Conservation (phyloP, 2,113 vertebrate genomes). For the Piliocolobus tephrosceles region DNA sequence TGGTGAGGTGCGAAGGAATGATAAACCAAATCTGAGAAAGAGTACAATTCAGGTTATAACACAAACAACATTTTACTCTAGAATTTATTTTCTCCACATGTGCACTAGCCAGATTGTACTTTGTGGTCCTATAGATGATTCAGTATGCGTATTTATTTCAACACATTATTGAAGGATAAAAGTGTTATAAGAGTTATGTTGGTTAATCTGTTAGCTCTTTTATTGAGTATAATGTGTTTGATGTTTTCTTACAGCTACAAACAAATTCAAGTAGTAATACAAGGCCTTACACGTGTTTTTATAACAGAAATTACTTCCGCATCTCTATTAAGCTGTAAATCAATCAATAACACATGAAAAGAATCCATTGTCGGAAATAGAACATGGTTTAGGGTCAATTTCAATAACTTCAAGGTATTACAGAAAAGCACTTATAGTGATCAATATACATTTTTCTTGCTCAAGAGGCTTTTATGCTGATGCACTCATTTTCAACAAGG, state of each 20-base stretch:
- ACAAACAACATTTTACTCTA: not conserved
- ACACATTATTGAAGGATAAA: not conserved
- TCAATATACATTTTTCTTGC: constrained; percentile 57
- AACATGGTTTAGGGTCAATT: constrained; percentile 55
- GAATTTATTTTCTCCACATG: constrained; percentile 17
- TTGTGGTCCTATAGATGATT: not conserved
- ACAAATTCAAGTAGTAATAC: constrained; percentile 4
- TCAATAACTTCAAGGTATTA: constrained; percentile 47
- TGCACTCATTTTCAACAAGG: constrained; percentile 23
- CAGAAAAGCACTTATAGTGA: constrained; percentile 49
- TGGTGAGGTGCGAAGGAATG: not conserved
- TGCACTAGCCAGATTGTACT: not conserved
- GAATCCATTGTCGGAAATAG: constrained; percentile 22
- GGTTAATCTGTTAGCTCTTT: not conserved
- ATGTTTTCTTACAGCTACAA: not conserved
- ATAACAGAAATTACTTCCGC: constrained; percentile 32
- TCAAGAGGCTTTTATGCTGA: constrained; percentile 61
- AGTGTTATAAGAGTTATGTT: not conserved
- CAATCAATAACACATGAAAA: constrained; percentile 54
- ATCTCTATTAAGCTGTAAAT: constrained; percentile 37
- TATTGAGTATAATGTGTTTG: not conserved
- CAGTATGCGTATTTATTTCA: not conserved
- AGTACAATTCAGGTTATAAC: constrained; percentile 23
- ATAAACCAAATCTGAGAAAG: not conserved
- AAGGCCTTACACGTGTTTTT: not conserved